Evolutionary conservation across 2,797 vertebrate species (phyloP), one percentile per base, ranked within the genome.

Genomic region (Crocidura indochinensis): DNA sequence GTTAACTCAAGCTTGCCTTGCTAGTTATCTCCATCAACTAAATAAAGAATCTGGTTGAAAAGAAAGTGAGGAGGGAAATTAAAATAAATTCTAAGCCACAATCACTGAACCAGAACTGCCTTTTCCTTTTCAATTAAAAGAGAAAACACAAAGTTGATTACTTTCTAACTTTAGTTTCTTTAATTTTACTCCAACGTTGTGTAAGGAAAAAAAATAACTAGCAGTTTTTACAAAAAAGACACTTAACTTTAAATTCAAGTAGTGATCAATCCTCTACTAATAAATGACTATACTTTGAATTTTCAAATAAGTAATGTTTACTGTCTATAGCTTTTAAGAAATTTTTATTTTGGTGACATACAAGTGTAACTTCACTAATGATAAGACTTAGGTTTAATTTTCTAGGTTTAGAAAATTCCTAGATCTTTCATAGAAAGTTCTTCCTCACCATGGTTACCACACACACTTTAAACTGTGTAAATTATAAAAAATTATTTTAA

Each of bases 81-180:
- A 92, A 96, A 96, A 96, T 91, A 96, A 91, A 91, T 49, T 91
- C 85, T 82, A 68, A 94, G 85, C 81, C 64, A 94, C 1, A 65
- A 47, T 75, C 95, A 68, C 88, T 95, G 92, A 97, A 88, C 85
- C 90, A 94, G 91, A 95, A 93, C 94, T 92, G 65, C 87, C 87
- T 93, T 97, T 97, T 95, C 90, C 62, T 64, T 95, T 97, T 95
- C 83, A 96, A 96, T 97, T 97, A 96, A 96, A 97, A 97, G 87
- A 62, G 75, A 96, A 97, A 97, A 91, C 74, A 94, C 4, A 71
- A 4, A 11, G 3, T 93, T 98, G 96, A 97, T 97, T 97, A 96
- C 88, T 96, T 96, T 95, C 88, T 89, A 96, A 96, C 87, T 96
- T 97, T 91, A 92, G 80, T 92, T 93, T 91, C n/a, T 77, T 94